These are phyloP conservation scores for Phenganax subtilis DNA, from an alignment of 92 coral and sea anemone species.

Conservation along the genomic window DNA sequence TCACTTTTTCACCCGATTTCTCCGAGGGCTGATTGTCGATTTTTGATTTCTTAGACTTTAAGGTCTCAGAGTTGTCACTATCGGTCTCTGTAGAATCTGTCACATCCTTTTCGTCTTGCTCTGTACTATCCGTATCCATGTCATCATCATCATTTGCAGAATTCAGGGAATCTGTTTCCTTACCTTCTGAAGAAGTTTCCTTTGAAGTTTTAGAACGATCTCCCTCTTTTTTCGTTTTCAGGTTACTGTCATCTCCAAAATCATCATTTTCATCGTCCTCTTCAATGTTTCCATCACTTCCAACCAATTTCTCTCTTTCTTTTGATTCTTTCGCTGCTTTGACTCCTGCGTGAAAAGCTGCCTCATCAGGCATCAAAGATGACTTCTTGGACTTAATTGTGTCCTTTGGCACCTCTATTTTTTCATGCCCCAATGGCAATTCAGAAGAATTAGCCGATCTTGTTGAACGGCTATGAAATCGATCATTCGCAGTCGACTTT, in stretches of 20 bases:
- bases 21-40: neutral
- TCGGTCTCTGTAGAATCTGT: constrained; percentile 52
- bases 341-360: constrained; percentile 80
- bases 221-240: constrained; percentile 37
- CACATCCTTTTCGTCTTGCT: constrained; percentile 38
- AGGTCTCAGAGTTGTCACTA: constrained; percentile 34
- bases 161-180: constrained; percentile 28
- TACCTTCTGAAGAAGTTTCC: constrained; percentile 36
- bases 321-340: constrained; percentile 62
- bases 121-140: constrained; percentile 48
- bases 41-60: constrained; percentile 31
- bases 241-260: constrained; percentile 48
- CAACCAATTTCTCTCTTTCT: constrained; percentile 62
- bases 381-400: constrained; percentile 29
- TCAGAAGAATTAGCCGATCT: neutral
- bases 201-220: constrained; percentile 6
- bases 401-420: constrained; percentile 30
- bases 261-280: constrained; percentile 55
- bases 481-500: constrained; percentile 2
- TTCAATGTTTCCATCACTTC: constrained; percentile 69
- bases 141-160: constrained; percentile 25
- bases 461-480: constrained; percentile 12
- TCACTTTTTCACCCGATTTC: neutral
- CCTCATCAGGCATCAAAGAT: constrained; percentile 75
- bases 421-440: constrained; percentile 32